Evolutionary conservation across 2,113 vertebrate species (phyloP).

Genomic region (Oxyruncus cristatus): DNA sequence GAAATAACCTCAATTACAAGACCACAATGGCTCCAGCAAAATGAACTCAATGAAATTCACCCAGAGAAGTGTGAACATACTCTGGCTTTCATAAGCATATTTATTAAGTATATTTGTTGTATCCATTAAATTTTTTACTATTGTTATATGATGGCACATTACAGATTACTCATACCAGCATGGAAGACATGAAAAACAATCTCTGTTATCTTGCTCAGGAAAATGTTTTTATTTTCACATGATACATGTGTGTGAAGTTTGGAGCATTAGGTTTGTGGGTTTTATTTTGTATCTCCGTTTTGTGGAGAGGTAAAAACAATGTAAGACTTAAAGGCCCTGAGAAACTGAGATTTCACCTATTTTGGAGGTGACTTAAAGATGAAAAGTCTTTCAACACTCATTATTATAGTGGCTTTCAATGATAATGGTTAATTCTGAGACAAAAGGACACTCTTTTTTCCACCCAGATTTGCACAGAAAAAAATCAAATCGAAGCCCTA

Average conservation of each 20-base stretch:
- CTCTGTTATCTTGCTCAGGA: background rate
- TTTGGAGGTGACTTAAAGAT: background rate
- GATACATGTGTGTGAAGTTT: background rate
- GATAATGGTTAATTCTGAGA: background rate
- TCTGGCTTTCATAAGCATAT: background rate
- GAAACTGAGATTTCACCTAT: background rate
- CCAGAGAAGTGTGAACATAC: background rate
- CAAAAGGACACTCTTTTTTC: background rate
- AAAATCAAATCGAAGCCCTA: background rate
- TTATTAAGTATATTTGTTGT: background rate
- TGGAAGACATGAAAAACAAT: background rate
- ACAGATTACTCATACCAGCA: background rate
- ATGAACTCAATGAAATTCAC: background rate
- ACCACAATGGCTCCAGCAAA: background rate
- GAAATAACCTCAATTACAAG: background rate
- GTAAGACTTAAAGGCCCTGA: background rate
- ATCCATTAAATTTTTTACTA: background rate
- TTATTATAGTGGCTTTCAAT: background rate
- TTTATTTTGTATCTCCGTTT: slow-evolving; percentile 35
- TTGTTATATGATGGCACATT: background rate
- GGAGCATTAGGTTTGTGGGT: slow-evolving; percentile 16
- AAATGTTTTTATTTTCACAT: background rate
- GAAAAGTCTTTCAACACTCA: background rate
- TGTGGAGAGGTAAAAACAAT: slow-evolving; percentile 25
- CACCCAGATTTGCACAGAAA: background rate